Base-by-base conservation (phyloP, 1,140 invertebrate genomes). In the Ptiloglossa arizonensis region DNA sequence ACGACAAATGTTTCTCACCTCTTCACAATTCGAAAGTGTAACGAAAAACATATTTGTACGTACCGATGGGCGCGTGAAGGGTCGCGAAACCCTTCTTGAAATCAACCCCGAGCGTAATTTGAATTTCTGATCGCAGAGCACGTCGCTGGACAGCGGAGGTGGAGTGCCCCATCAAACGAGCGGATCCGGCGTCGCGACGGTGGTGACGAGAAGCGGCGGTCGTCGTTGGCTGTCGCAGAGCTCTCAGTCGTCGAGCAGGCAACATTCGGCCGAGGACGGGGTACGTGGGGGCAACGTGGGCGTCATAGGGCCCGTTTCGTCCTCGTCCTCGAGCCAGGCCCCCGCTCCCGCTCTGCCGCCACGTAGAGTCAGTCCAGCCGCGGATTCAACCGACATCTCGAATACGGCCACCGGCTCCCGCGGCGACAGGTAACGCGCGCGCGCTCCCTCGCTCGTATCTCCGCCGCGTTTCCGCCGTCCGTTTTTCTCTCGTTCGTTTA, bases 291-390 rank as follows among this genome's bases (percentile, higher is more conserved):
- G 85, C 38, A 70, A 35, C 52, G 90, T 90, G 85, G 89, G 90
- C 85, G 90, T 86, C 72, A 85, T 82, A 79, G 89, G 87, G 75
- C 82, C 89, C 66, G 87, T 86, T 86, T 87, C 87, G 80, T 82
- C 84, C 66, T 86, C 89, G 83, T 87, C 90, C 74, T 83, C 89
- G 66, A 87, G 81, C 60, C 88, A 89, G 73, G 82, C 87, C 77
- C 81, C 87, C 19, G 81, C 82, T 77, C 86, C 88, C 69, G 86
- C 86, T 70, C 81, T 90, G 74, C 86, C 89, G 71, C 86, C 90
- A 66, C 90, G 90, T 41, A 88, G 90, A 76, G 82, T 90, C 87
- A 91, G 90, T 91, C 89, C 90, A 35, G 89, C 89, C 70, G 79
- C 88, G 73, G 89, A 92, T 85, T 81, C 89, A 60, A 85, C 82